These are phyloP conservation scores for rat (Rattus norvegicus) DNA, from an alignment of 2,113 vertebrate genomes.

Conservation along the genomic window GRCr8 NC_086027.1:62641501-62642000, in stretches of 20 bases:
- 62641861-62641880: constrained; percentile 93
- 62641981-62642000: constrained; percentile 90
- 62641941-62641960: constrained; percentile 92
- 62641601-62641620: not conserved
- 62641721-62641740: constrained; percentile 34
- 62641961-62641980: constrained; percentile 92
- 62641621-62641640: not conserved
- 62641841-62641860: not conserved
- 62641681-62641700: not conserved
- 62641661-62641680: constrained; percentile 13
- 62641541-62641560: not conserved
- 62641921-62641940: constrained; percentile 95
- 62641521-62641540: not conserved
- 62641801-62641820: not conserved
- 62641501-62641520: not conserved
- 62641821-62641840: not conserved
- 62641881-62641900: constrained; percentile 94
- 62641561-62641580: not conserved
- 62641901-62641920: constrained; percentile 97
- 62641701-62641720: constrained; percentile 18
- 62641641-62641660: constrained; percentile 47
- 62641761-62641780: not conserved
- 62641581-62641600: constrained; percentile 6
- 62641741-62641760: constrained; percentile 47
- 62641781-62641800: constrained; percentile 7